phyloP scores from a whole-genome alignment of 2,797 vertebrate species.

The Aselliscus stoliczkanus region DNA sequence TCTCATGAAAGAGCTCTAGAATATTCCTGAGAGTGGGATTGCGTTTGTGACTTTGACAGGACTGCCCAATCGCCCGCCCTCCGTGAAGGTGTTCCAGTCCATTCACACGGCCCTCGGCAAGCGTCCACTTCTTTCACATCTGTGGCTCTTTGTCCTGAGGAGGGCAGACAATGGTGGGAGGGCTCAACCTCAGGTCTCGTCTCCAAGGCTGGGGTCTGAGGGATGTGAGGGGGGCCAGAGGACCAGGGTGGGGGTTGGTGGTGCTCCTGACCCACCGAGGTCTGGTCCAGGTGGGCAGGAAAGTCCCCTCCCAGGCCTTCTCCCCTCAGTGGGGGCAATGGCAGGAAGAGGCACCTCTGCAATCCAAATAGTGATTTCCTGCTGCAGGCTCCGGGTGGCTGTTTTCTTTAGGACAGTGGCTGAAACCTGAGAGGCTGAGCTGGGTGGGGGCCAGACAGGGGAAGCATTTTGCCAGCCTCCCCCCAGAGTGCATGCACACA shows the following conservation, averaged over 20 bases:
- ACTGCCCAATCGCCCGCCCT: too few species aligned
- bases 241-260: background rate
- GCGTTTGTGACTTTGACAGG: background rate
- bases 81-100: rapidly evolving
- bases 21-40: background rate
- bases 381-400: constrained; percentile 73
- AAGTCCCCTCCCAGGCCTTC: constrained; percentile 4
- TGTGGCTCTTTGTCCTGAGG: background rate
- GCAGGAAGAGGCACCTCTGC: constrained; percentile 86
- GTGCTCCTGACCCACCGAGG: background rate
- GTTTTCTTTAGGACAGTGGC: constrained; percentile 79
- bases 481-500: background rate
- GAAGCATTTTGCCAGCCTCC: constrained; percentile 66
- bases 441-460: constrained; percentile 61
- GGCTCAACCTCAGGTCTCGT: background rate
- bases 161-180: background rate
- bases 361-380: constrained; percentile 88
- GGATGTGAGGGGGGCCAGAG: background rate
- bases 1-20: background rate
- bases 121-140: rapidly evolving
- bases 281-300: constrained; percentile 62
- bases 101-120: rapidly evolving
- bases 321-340: background rate
- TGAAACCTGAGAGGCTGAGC: constrained; percentile 76
- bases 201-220: background rate